These are phyloP conservation scores for Campoletis sonorensis DNA, from an alignment of 1,140 invertebrate genomes.

Conservation along the genomic window DNA sequence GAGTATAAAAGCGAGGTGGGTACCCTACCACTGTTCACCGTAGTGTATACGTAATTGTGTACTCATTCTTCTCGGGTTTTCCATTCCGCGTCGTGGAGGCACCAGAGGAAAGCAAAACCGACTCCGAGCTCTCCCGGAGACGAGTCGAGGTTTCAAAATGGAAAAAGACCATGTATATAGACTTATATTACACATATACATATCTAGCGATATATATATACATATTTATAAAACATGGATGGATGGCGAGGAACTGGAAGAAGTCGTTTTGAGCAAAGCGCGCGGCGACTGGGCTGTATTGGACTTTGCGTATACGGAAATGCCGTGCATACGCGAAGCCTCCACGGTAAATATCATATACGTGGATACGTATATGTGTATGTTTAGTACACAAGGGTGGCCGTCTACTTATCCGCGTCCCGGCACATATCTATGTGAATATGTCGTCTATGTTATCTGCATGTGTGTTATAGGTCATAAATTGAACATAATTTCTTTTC, in stretches of 20 bases:
- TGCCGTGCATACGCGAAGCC: not conserved
- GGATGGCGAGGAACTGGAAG: not conserved
- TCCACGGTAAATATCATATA: not conserved
- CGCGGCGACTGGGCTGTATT: constrained; percentile 2
- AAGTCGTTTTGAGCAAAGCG: constrained; percentile 23
- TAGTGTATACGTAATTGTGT: constrained; percentile 38
- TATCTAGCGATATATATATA: not conserved
- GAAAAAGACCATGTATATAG: not conserved
- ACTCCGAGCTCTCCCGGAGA: constrained; percentile 19
- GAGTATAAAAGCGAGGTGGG: constrained; percentile 15
- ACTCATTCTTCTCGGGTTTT: constrained; percentile 18
- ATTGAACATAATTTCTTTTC: too few species aligned
- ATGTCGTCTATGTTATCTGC: too few species aligned
- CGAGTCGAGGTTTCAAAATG: not conserved
- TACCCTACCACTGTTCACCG: constrained; percentile 16
- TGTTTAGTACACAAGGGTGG: constrained; percentile 29
- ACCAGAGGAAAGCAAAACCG: constrained; percentile 5
- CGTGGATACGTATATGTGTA: too few species aligned
- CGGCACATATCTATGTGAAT: not conserved
- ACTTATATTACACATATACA: too few species aligned
- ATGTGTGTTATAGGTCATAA: too few species aligned
- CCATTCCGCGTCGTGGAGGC: constrained; percentile 15
- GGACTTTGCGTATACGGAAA: constrained; percentile 34
- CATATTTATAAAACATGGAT: not conserved
- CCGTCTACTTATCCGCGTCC: constrained; percentile 59